These are phyloP conservation scores for Anthrax anthrax DNA, from an alignment of 2,888 invertebrate species.

Conservation along the genomic window DNA sequence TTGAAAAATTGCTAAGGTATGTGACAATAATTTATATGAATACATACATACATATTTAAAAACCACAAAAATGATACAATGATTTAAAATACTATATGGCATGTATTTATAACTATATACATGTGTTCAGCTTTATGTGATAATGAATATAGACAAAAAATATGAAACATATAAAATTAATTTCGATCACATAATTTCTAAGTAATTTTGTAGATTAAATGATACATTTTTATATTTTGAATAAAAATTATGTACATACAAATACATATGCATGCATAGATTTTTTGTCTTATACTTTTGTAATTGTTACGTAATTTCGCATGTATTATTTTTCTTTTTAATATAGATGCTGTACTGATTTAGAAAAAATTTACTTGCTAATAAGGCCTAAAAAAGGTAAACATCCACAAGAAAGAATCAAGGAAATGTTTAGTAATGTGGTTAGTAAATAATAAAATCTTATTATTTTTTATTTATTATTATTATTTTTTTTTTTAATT, in stretches of 20 bases:
- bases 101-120: no score
- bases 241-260: no score
- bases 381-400: conserved; percentile 77
- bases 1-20: conserved; percentile 33
- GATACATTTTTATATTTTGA: no score
- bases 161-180: no score
- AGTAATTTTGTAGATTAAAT: no score
- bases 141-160: no score
- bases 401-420: conserved; percentile 55
- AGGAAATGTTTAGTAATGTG: conserved; percentile 65
- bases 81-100: no score
- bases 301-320: background rate
- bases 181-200: no score
- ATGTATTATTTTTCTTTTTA: conserved; percentile 18
- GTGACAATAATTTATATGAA: conserved; percentile 7
- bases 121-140: no score
- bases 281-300: no score
- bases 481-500: background rate
- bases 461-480: background rate
- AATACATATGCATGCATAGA: no score
- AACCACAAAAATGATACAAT: no score
- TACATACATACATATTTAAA: background rate
- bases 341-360: conserved; percentile 56
- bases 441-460: conserved; percentile 41
- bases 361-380: conserved; percentile 66